Evolutionary conservation across 2,888 invertebrate species (phyloP).

Genomic region (Ormyrus thymus): DNA sequence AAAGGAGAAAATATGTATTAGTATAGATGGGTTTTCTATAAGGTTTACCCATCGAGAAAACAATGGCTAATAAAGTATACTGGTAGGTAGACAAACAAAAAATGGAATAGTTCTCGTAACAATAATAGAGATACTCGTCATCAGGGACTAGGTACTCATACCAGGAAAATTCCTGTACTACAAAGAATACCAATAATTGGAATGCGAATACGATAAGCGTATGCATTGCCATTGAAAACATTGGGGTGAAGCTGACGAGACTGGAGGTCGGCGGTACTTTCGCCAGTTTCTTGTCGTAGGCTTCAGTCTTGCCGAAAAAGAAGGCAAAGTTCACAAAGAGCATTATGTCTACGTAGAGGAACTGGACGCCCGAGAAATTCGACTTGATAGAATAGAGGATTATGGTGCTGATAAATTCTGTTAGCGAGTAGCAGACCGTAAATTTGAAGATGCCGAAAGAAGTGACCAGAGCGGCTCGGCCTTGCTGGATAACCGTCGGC

Average conservation of each 20-base stretch:
- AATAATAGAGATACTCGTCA: constrained; percentile 71
- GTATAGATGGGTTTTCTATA: constrained; percentile 80
- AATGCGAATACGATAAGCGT: constrained; percentile 76
- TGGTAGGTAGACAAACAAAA: constrained; percentile 81
- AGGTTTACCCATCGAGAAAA: constrained; percentile 82
- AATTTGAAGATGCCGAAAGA: constrained; percentile 94
- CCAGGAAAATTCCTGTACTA: constrained; percentile 77
- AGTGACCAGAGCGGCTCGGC: constrained; percentile 90
- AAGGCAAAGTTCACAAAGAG: constrained; percentile 80
- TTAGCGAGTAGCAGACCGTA: constrained; percentile 92
- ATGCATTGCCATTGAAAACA: constrained; percentile 77
- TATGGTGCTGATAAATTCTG: constrained; percentile 90
- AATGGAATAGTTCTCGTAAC: constrained; percentile 81
- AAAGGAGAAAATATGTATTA: constrained; percentile 77
- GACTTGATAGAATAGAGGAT: constrained; percentile 84
- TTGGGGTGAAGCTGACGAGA: constrained; percentile 76
- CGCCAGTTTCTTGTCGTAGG: constrained; percentile 74
- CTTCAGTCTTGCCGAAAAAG: constrained; percentile 80
- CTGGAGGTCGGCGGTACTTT: constrained; percentile 78
- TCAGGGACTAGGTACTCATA: constrained; percentile 76
- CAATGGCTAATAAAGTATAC: constrained; percentile 80
- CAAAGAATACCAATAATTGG: constrained; percentile 76
- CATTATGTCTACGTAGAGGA: constrained; percentile 81
- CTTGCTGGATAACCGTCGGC: constrained; percentile 86
- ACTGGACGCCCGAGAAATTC: constrained; percentile 80